These are phyloP conservation scores for Thinocorus orbignyianus DNA, from an alignment of 2,113 vertebrate species.

Conservation along the genomic window DNA sequence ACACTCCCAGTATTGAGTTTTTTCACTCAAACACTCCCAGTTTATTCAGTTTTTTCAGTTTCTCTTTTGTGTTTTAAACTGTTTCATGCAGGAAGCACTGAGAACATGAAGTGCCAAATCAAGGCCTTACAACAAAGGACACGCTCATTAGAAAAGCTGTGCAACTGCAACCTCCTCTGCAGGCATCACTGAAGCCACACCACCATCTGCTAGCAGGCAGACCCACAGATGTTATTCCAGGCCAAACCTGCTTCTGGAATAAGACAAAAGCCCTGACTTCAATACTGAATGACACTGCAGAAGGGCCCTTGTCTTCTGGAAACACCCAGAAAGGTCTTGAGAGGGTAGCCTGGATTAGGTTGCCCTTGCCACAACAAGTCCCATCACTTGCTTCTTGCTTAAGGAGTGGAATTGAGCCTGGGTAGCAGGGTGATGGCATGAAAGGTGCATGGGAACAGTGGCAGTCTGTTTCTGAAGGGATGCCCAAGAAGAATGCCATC, in stretches of 20 bases:
- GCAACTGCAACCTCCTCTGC: background rate
- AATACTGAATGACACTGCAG: background rate
- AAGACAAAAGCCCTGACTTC: background rate
- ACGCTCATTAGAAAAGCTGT: background rate
- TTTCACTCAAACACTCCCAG: too few species aligned
- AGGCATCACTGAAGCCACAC: background rate
- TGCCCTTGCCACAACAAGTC: background rate
- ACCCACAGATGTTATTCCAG: background rate
- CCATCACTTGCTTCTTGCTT: background rate
- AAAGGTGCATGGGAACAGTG: background rate
- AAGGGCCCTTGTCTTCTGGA: background rate
- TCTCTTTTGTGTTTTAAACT: background rate
- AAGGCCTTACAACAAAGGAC: background rate
- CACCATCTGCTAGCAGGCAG: background rate
- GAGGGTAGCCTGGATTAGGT: background rate
- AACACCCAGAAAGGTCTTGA: background rate
- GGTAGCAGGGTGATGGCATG: fast-evolving
- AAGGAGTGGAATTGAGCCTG: background rate
- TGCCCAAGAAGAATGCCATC: background rate
- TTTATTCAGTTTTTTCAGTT: background rate
- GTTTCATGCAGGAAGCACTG: background rate
- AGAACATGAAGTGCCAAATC: background rate
- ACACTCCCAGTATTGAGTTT: background rate
- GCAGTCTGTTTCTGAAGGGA: background rate
- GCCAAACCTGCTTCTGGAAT: background rate